Percentiles rank a stretch among this genome's conserved stretches.
These are phyloP conservation scores for Thyatira batis DNA, from an alignment of 2,888 invertebrate genomes.

Conservation along the genomic window DNA sequence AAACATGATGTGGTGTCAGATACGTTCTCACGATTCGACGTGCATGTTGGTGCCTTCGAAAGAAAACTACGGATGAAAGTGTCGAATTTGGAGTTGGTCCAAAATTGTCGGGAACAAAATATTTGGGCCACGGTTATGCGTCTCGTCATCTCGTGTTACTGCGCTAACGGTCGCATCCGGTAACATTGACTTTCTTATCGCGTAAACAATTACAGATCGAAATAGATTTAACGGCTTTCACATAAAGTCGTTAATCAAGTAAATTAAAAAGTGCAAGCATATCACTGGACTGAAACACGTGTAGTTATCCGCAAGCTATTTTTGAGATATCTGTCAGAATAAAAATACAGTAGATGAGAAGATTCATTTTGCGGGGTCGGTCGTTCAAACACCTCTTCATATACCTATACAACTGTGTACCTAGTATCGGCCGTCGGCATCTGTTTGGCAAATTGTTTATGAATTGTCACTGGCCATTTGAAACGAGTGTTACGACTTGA, in stretches of 20 bases:
- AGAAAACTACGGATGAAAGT: slow-evolving; percentile 64
- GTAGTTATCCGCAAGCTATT: background rate
- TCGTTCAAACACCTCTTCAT: background rate
- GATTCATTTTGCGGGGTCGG: background rate
- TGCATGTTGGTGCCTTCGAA: slow-evolving; percentile 27
- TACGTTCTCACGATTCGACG: slow-evolving; percentile 25
- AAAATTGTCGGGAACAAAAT: slow-evolving; percentile 64
- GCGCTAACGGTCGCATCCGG: slow-evolving; percentile 67
- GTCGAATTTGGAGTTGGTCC: slow-evolving; percentile 70
- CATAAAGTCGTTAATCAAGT: slow-evolving; percentile 35
- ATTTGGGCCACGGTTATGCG: slow-evolving; percentile 76
- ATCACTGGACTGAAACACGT: background rate
- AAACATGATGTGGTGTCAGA: slow-evolving; percentile 15
- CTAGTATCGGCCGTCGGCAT: background rate
- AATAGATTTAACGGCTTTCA: slow-evolving; percentile 58
- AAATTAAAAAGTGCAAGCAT: background rate
- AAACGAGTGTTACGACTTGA: background rate
- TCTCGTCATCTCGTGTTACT: slow-evolving; percentile 69
- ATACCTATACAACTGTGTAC: background rate
- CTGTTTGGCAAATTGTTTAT: background rate
- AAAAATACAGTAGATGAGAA: background rate
- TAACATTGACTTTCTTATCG: slow-evolving; percentile 78
- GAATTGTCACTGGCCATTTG: background rate
- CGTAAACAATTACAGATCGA: slow-evolving; percentile 62
- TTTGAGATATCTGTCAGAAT: background rate